These are phyloP conservation scores for Vidua chalybeata DNA, from an alignment of 2,113 vertebrate species.

Conservation along the genomic window DNA sequence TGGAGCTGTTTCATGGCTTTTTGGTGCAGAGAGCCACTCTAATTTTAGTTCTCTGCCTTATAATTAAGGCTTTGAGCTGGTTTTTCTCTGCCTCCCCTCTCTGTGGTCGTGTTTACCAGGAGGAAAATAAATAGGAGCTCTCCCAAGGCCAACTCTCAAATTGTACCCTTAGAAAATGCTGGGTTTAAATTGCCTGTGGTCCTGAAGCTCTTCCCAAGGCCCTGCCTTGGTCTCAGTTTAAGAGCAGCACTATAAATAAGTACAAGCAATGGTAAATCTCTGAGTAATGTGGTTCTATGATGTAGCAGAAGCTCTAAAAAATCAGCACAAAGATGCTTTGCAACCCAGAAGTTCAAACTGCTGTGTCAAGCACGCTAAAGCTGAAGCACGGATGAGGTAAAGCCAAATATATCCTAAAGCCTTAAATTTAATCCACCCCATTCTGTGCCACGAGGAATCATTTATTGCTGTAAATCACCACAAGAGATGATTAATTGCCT, in stretches of 20 bases:
- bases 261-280: not conserved
- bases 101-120: not conserved
- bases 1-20: fast-evolving
- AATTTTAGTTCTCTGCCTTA: not conserved
- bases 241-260: not conserved
- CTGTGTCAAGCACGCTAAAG: not conserved
- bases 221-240: not conserved
- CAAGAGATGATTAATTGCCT: conserved; percentile 43
- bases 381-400: not conserved
- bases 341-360: not conserved
- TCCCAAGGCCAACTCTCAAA: not conserved
- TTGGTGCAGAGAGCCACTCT: not conserved
- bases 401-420: not conserved
- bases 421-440: not conserved
- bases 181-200: not conserved
- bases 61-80: not conserved
- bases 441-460: not conserved
- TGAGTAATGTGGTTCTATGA: not conserved
- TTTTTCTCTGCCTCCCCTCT: not conserved
- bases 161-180: not conserved
- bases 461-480: not conserved
- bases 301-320: not conserved
- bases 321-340: not conserved
- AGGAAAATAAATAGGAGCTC: not conserved
- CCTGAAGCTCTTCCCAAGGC: not conserved